Conservation (phyloP, 2,797 vertebrate genomes). For the Artibeus lituratus region DNA sequence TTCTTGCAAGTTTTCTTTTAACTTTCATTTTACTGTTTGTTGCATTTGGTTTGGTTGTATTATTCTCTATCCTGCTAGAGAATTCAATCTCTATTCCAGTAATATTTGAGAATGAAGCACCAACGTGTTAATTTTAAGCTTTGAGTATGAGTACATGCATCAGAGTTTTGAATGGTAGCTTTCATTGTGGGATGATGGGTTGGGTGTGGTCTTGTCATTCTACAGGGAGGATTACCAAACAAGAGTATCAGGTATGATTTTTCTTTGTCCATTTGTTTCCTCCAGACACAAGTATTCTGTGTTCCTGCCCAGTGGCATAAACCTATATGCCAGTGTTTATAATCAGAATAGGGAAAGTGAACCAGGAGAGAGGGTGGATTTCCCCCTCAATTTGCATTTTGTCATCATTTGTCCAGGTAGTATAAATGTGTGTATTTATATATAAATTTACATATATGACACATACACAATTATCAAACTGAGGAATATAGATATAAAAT, state of each 20-base stretch:
- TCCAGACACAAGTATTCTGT: not conserved
- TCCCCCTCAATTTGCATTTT: not conserved
- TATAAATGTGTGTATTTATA: not conserved
- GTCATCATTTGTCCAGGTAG: not conserved
- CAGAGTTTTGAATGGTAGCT: not conserved
- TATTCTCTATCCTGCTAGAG: not conserved
- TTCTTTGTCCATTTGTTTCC: not conserved
- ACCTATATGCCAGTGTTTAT: not conserved
- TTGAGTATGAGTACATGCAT: not conserved
- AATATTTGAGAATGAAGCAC: not conserved
- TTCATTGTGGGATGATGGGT: not conserved
- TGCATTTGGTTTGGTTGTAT: not conserved
- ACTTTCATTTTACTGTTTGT: not conserved
- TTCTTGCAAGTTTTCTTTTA: not conserved
- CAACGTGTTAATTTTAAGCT: not conserved
- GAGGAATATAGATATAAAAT: not conserved
- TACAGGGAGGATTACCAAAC: not conserved
- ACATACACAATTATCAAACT: not conserved
- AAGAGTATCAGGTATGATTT: not conserved
- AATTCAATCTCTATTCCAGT: not conserved
- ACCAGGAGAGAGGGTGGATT: not conserved
- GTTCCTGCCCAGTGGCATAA: not conserved
- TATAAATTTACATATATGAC: not conserved
- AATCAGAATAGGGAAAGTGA: not conserved
- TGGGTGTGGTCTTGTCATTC: not conserved